Conservation (phyloP, 2,888 invertebrate species). For the Thysanoteuthis rhombus region DNA sequence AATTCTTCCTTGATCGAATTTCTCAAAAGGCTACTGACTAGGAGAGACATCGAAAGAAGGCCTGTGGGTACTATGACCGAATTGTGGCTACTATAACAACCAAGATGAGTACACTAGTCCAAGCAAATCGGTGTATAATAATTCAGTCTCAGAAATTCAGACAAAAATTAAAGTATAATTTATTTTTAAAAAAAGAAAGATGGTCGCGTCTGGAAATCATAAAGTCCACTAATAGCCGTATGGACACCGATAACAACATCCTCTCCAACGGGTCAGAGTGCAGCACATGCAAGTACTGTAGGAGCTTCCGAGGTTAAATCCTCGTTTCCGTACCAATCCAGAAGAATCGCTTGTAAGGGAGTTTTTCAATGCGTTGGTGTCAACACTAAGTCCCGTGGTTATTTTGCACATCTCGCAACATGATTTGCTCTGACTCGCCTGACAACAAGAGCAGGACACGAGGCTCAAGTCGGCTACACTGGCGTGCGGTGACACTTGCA, state of each 20-base stretch:
- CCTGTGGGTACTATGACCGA: too few relatives aligned
- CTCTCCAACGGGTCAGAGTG: neutral
- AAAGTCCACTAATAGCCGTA: neutral
- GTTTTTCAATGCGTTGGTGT: neutral
- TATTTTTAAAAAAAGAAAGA: too few relatives aligned
- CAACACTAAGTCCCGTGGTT: neutral
- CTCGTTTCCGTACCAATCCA: neutral
- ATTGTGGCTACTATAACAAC: too few relatives aligned
- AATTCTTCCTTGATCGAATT: too few relatives aligned
- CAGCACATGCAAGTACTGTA: neutral
- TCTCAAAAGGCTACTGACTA: too few relatives aligned
- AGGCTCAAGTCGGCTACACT: neutral
- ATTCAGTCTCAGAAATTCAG: too few relatives aligned
- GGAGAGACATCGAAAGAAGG: too few relatives aligned
- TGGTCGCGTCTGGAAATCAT: neutral
- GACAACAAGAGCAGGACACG: neutral
- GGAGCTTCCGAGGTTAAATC: neutral
- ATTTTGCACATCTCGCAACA: neutral
- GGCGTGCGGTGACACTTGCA: neutral
- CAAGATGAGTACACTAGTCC: too few relatives aligned
- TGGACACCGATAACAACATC: neutral
- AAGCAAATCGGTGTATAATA: too few relatives aligned
- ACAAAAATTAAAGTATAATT: too few relatives aligned
- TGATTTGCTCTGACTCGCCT: neutral
- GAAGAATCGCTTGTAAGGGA: neutral